These are phyloP conservation scores for Melipona bicolor DNA, from an alignment of 2,888 invertebrate species.

Conservation along the genomic window DNA sequence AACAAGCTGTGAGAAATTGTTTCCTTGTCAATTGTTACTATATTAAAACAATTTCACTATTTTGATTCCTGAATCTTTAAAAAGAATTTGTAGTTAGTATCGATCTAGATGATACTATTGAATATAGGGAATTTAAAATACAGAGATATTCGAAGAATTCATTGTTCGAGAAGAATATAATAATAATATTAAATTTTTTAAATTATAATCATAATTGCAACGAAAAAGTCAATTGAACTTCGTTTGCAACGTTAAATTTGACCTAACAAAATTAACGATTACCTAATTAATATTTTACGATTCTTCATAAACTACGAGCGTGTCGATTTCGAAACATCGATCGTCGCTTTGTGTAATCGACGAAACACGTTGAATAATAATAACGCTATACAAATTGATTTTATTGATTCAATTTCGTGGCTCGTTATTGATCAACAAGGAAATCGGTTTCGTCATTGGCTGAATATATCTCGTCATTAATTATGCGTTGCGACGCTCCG, in stretches of 20 bases:
- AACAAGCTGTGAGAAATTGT: neutral
- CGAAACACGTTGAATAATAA: conserved; percentile 15
- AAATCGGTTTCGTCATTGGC: conserved; percentile 39
- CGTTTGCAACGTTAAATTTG: neutral
- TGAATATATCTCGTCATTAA: conserved; percentile 28
- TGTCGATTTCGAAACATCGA: neutral
- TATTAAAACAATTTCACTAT: too few species aligned
- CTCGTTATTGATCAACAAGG: conserved; percentile 23
- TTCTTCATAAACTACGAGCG: neutral
- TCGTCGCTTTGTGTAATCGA: neutral
- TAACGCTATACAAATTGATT: neutral
- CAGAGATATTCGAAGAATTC: neutral
- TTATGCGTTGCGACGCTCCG: conserved; percentile 15
- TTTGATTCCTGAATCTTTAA: too few species aligned
- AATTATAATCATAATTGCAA: neutral
- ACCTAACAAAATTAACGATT: neutral
- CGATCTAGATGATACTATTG: too few species aligned
- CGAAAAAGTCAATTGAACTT: neutral
- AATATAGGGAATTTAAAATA: too few species aligned
- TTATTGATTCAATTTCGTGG: conserved; percentile 2
- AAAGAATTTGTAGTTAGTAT: too few species aligned
- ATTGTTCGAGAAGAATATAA: neutral
- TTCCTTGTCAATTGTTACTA: too few species aligned
- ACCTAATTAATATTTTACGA: neutral
- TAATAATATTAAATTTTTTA: neutral